A percentile compares a stretch with the other conserved stretches of the same genome.
Evolutionary conservation across 2,113 vertebrate genomes (phyloP).

Genomic region (Beaufortia kweichowensis): DNA sequence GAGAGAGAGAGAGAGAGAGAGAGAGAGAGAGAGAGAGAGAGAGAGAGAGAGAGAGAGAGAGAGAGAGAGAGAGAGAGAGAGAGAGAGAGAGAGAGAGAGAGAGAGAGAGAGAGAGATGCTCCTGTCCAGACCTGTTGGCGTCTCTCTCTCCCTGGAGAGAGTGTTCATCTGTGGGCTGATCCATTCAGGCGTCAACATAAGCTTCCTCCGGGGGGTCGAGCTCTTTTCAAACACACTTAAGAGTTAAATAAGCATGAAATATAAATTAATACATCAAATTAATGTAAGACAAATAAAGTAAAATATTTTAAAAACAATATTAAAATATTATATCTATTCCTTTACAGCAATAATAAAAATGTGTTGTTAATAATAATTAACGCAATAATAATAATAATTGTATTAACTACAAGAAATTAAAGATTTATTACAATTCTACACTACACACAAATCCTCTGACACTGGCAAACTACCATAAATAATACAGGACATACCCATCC

Average conservation of each 20-base stretch:
- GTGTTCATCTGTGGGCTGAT: background rate
- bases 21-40: background rate
- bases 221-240: conserved; percentile 13
- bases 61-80: conserved; percentile 20
- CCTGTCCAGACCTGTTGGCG: conserved; percentile 63
- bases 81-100: conserved; percentile 18
- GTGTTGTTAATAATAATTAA: no score
- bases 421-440: no score
- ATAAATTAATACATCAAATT: background rate
- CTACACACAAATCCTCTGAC: no score
- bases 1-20: background rate
- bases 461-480: background rate
- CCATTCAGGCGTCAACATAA: conserved; percentile 61
- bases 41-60: background rate
- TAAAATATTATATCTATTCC: no score
- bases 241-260: background rate
- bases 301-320: background rate
- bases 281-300: no score
- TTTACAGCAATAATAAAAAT: no score
- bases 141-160: conserved; percentile 46
- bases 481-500: conserved; percentile 52
- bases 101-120: background rate
- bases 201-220: conserved; percentile 55
- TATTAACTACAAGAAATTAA: no score
- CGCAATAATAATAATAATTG: no score